Conservation (phyloP, 2,113 vertebrate genomes). For the Ceyx melanurus region DNA sequence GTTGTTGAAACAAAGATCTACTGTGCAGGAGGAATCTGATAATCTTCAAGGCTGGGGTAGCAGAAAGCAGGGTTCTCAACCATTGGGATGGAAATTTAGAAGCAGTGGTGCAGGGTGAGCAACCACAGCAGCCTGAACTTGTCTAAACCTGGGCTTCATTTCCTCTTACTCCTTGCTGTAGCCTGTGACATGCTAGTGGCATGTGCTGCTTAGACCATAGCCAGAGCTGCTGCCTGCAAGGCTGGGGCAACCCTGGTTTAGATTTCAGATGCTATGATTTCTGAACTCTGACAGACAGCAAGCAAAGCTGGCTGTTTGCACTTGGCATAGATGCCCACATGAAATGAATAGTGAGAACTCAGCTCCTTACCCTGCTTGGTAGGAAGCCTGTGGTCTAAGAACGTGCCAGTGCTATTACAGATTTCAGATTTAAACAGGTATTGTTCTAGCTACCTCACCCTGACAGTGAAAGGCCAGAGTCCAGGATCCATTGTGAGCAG, state of each 20-base stretch:
- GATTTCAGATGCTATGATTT: neutral
- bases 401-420: neutral
- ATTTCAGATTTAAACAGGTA: neutral
- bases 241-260: neutral
- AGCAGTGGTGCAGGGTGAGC: neutral
- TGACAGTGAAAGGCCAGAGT: too few species aligned
- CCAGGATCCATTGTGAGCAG: neutral
- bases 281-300: neutral
- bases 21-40: neutral
- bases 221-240: neutral
- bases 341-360: neutral
- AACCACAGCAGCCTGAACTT: neutral
- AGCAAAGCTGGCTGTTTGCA: neutral
- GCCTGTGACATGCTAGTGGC: neutral
- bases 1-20: neutral
- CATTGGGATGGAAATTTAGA: neutral
- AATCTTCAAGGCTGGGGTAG: neutral
- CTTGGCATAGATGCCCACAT: fast-evolving
- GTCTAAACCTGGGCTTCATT: neutral
- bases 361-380: neutral
- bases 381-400: neutral
- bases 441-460: neutral
- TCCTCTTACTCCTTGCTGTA: neutral
- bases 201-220: neutral
- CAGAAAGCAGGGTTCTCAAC: neutral